Base-by-base conservation (phyloP, 2,888 invertebrate genomes). In the Cetonia aurata region DNA sequence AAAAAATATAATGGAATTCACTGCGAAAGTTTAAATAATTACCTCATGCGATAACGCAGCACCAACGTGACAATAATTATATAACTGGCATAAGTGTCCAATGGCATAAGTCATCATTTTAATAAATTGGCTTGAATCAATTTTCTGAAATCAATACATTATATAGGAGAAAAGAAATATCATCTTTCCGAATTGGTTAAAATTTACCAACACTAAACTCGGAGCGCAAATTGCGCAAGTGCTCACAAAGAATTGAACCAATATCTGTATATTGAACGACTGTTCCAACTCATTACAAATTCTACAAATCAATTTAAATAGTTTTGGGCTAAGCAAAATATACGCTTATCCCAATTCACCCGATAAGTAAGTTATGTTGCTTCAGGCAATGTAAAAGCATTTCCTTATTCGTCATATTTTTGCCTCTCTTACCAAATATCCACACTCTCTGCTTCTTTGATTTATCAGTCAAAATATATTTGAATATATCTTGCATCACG, bases 321-420 rank as follows among this genome's bases (percentile, higher is more conserved):
- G 25, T 25, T 25, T 25, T 4, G 25, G 1, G 4, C 25, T 25
- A 25, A 25, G 3, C 1, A 25, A 25, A 25, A 9, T 56, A 25
- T 56, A 0, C 19, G 31, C 9, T 25, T 52, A 25, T 37, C 1
- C 48, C 0, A 65, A 71, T 67, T 69, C 70, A 75, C 75, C 59
- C 46, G 13, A 75, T 62, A 42, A 76, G 70, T 50, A 74, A 68
- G 44, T 73, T 57, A 65, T 76, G 76, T 46, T 76, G 76, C 17
- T 72, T 56, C 66, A 76, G 62, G 42, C 75, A 72, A 17, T 72
- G 71, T 6, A 69, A 13, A 6, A 75, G 31, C 44, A 75, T 69
- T 25, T 71, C 62, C 15, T 13, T 67, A 56, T 73, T 69, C 0
- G 46, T 52, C 13, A 69, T 33, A 12, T 9, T 46, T 9, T 56